Evolutionary conservation across 2,113 vertebrate species (phyloP).

Genomic region (Stigmatopora nigra): DNA sequence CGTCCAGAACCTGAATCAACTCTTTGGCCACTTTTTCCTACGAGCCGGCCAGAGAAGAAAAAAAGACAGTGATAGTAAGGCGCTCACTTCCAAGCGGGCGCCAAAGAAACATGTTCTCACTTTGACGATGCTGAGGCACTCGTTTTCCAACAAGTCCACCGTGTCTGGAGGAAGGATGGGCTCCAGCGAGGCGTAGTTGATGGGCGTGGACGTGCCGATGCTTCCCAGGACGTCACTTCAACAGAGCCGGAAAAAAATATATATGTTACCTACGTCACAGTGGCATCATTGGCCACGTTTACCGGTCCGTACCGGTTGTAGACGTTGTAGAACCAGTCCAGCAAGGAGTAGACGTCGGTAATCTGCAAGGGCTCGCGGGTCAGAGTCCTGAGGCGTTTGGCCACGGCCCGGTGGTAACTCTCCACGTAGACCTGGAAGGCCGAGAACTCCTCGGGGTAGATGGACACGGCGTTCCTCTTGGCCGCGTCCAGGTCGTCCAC

Average conservation of each 20-base stretch:
- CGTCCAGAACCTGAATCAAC: conserved; percentile 67
- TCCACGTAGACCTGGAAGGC: conserved; percentile 79
- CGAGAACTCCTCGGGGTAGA: conserved; percentile 77
- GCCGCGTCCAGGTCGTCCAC: conserved; percentile 78
- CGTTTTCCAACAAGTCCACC: conserved; percentile 66
- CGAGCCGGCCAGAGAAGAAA: conserved; percentile 44
- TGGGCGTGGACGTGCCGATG: conserved; percentile 49
- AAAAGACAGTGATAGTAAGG: background rate
- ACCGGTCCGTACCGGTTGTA: conserved; percentile 75
- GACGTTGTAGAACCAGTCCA: conserved; percentile 86
- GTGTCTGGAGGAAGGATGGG: conserved; percentile 63
- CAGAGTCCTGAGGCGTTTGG: conserved; percentile 67
- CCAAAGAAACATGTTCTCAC: conserved; percentile 34
- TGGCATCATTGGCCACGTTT: background rate
- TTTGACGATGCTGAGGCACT: conserved; percentile 67
- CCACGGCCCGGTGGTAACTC: conserved; percentile 79
- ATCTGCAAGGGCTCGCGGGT: conserved; percentile 70
- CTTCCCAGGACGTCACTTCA: conserved; percentile 67
- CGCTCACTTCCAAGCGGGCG: background rate
- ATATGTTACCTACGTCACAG: too few species aligned
- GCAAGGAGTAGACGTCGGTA: conserved; percentile 78
- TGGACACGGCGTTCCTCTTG: conserved; percentile 73
- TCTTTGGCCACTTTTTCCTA: conserved; percentile 70
- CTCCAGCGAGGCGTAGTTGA: conserved; percentile 59
- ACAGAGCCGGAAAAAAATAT: background rate